Evolutionary conservation across 1,140 invertebrate genomes (phyloP).

Genomic region (Lethrus apterus): DNA sequence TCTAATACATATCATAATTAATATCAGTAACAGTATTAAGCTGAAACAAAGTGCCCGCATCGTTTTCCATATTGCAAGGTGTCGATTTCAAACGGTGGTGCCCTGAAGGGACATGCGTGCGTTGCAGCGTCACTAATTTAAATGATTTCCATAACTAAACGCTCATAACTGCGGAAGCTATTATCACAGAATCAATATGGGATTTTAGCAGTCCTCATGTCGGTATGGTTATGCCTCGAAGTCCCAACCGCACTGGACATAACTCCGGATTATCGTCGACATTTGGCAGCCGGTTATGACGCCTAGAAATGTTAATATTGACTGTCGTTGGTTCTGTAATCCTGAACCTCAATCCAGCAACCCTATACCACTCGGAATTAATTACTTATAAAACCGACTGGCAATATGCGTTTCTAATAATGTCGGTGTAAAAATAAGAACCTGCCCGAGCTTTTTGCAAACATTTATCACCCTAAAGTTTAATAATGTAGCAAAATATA

Average conservation of each 20-base stretch:
- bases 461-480: too few species aligned
- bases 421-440: too few species aligned
- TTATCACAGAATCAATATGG: slow-evolving; percentile 21
- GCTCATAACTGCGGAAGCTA: slow-evolving; percentile 19
- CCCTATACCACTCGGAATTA: slow-evolving; percentile 11
- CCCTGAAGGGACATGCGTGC: neutral
- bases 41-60: neutral
- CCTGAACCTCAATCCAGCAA: slow-evolving; percentile 8
- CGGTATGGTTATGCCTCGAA: slow-evolving; percentile 13
- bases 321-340: slow-evolving; percentile 20
- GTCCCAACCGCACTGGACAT: slow-evolving; percentile 27
- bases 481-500: too few species aligned
- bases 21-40: neutral
- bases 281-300: slow-evolving; percentile 37
- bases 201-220: slow-evolving; percentile 15
- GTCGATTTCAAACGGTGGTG: neutral
- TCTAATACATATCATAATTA: neutral
- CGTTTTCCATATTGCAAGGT: neutral
- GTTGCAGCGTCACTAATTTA: slow-evolving; percentile 23
- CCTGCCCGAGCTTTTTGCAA: too few species aligned
- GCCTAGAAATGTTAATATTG: slow-evolving; percentile 37
- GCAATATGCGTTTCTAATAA: too few species aligned
- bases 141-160: slow-evolving; percentile 21
- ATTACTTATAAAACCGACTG: slow-evolving; percentile 6
- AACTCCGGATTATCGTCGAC: slow-evolving; percentile 35